phyloP scores from a whole-genome alignment of 2,888 invertebrate genomes.

The Phyto melanocephala region DNA sequence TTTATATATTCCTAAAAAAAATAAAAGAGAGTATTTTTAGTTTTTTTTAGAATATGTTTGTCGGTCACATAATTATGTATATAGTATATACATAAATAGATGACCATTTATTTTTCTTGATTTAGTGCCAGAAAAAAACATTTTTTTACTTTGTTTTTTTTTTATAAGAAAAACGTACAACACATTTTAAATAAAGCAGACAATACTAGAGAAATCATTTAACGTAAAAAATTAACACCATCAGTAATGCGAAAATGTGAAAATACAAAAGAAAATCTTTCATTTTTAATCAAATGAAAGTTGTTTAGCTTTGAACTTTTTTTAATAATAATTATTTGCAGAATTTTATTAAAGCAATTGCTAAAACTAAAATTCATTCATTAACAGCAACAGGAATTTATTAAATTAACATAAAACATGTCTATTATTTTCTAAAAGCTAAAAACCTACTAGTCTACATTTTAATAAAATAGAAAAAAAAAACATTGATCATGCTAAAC shows the following conservation, averaged over 20 bases:
- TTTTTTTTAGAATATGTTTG: slow-evolving; percentile 4
- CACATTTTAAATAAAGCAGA: neutral
- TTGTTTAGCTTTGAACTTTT: neutral
- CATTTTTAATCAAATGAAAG: slow-evolving; percentile 33
- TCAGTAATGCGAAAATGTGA: neutral
- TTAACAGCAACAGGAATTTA: neutral
- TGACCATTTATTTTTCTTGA: slow-evolving; percentile 32
- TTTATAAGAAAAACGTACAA: too few species aligned
- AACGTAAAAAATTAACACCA: neutral
- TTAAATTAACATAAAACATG: slow-evolving; percentile 46
- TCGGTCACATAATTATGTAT: slow-evolving; percentile 1
- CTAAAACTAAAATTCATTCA: slow-evolving; percentile 1
- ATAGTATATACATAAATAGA: too few species aligned
- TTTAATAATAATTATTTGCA: neutral
- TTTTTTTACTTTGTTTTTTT: slow-evolving; percentile 25
- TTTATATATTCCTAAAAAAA: slow-evolving; percentile 25
- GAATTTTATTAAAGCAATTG: neutral
- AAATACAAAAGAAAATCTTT: slow-evolving; percentile 3
- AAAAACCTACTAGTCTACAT: slow-evolving; percentile 44
- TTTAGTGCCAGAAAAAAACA: slow-evolving; percentile 28
- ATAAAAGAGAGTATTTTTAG: slow-evolving; percentile 36
- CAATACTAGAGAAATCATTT: neutral
- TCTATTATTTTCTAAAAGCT: slow-evolving; percentile 20
- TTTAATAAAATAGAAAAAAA: slow-evolving; percentile 30
- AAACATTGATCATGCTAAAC: slow-evolving; percentile 39